Conservation (phyloP, 2,113 vertebrate species). For the Charadrius vociferus region DNA sequence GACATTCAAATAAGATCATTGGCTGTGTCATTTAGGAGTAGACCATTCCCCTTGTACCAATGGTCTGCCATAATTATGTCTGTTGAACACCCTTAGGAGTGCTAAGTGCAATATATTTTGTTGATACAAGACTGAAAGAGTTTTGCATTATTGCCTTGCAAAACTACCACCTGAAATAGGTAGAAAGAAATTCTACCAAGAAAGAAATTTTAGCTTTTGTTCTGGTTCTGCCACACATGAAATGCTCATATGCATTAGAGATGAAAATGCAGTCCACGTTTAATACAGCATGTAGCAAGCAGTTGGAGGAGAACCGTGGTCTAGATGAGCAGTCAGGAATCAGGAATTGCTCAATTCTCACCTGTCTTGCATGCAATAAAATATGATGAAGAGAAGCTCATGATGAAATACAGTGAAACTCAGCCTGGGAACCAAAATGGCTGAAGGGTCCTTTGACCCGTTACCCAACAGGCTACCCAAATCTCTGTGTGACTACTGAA, state of each 20-base stretch:
- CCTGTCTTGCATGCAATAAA: neutral
- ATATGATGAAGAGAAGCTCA: neutral
- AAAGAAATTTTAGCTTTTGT: neutral
- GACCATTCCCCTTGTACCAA: neutral
- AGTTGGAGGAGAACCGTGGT: neutral
- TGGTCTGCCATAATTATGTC: neutral
- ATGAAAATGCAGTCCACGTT: neutral
- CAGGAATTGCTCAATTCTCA: neutral
- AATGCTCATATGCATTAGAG: neutral
- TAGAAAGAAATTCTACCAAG: neutral
- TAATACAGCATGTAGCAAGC: neutral
- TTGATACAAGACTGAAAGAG: neutral
- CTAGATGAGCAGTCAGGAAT: neutral
- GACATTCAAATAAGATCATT: neutral
- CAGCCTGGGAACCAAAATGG: neutral
- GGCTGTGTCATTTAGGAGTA: neutral
- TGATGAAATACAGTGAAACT: neutral
- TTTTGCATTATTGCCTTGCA: neutral
- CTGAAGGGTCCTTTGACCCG: neutral
- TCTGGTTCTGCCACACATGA: neutral
- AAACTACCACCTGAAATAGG: neutral
- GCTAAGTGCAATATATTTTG: neutral
- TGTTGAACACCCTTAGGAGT: neutral
- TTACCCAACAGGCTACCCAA: rapidly evolving
- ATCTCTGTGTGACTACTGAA: neutral